Percentiles rank a stretch among this genome's conserved stretches.
Evolutionary conservation across 1,140 invertebrate species (phyloP).

Genomic region (Bombus waltoni): DNA sequence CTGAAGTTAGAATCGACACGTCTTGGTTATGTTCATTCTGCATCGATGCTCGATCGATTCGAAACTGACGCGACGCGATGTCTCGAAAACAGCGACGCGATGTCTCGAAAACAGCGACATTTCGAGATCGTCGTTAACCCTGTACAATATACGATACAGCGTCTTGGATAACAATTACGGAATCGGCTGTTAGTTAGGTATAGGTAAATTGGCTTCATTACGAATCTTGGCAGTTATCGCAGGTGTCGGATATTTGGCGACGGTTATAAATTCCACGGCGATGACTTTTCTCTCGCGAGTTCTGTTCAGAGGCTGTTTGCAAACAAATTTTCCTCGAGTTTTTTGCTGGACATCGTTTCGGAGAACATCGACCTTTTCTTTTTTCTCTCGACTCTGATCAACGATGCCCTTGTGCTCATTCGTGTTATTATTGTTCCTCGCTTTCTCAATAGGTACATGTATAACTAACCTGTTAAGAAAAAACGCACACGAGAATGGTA

Average conservation of each 20-base stretch:
- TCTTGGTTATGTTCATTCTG: not conserved
- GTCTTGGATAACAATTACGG: conserved; percentile 52
- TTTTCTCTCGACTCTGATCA: not conserved
- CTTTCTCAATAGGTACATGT: not conserved
- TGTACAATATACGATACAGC: not conserved
- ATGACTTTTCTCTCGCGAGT: conserved; percentile 12
- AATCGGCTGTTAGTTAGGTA: conserved; percentile 19
- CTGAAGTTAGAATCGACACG: not conserved
- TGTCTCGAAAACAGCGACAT: too few relatives aligned
- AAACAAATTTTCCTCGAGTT: conserved; percentile 53
- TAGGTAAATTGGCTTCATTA: conserved; percentile 56
- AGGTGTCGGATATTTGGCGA: conserved; percentile 40
- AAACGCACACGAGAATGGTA: not conserved
- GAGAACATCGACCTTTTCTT: not conserved
- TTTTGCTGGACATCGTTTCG: too few relatives aligned
- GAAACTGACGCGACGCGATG: too few relatives aligned
- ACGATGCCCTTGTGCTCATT: not conserved
- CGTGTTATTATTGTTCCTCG: not conserved
- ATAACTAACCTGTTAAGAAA: not conserved
- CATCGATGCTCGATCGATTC: not conserved
- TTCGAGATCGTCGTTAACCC: not conserved
- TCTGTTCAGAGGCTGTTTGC: conserved; percentile 35
- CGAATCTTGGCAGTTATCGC: conserved; percentile 46
- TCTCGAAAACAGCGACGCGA: too few relatives aligned
- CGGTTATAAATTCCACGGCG: conserved; percentile 33